These are phyloP conservation scores for Damaliscus lunatus DNA, from an alignment of 2,113 vertebrate species.

Conservation along the genomic window DNA sequence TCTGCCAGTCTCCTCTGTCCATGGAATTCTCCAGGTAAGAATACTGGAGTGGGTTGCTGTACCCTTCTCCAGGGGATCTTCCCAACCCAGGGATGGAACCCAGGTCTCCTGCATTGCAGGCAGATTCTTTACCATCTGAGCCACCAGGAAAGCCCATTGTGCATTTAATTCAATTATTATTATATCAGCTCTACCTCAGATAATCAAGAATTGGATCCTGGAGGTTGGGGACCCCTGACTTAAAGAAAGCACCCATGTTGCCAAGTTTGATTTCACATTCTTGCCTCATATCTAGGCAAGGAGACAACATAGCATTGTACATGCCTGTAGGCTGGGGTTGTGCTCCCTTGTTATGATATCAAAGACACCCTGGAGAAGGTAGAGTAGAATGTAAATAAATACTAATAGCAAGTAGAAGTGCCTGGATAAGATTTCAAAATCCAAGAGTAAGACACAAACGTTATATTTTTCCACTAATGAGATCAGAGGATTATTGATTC, in stretches of 20 bases:
- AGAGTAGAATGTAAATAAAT: background rate
- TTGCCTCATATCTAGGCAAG: background rate
- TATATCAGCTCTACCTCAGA: background rate
- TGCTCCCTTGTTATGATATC: background rate
- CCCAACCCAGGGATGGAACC: background rate
- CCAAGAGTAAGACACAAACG: background rate
- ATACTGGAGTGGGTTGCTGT: background rate
- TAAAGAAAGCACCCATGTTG: background rate
- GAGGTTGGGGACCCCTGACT: background rate
- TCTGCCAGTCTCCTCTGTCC: background rate
- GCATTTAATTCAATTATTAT: background rate
- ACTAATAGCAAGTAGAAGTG: background rate
- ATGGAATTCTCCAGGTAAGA: background rate
- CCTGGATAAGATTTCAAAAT: background rate
- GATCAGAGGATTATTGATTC: background rate
- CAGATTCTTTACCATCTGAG: background rate
- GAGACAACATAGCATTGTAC: background rate
- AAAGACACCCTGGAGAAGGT: background rate
- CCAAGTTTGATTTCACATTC: background rate
- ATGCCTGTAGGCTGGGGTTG: background rate
- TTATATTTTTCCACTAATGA: background rate
- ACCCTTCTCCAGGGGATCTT: background rate
- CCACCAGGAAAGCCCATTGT: background rate
- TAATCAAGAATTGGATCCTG: background rate
- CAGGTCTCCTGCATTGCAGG: background rate